Base-by-base conservation (phyloP, 2,797 vertebrate genomes). In the Pagetopsis macropterus region DNA sequence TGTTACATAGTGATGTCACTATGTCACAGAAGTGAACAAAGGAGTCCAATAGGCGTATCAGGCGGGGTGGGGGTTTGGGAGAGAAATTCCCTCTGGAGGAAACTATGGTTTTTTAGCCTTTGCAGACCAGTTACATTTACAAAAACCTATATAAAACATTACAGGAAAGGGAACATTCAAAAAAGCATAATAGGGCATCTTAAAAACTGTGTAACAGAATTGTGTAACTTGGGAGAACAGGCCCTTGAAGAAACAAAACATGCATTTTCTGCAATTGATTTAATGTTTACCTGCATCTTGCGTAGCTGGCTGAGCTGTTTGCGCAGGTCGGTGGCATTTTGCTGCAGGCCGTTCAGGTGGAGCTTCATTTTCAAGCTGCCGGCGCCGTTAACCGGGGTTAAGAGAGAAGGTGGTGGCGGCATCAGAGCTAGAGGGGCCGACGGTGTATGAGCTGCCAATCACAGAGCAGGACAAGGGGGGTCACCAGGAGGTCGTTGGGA, bases 321-420 rank as follows among this genome's bases (percentile, higher is more conserved):
- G 63, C 97, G 96, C 70, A 99, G 95, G 87, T 98, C 97, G 0
- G 94, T 96, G 88, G 98, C 95, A 0, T 97, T 99, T 82, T 96
- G 97, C 91, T 99, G 97, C 78, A 99, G 94, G 85, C 96, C 96
- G 0, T 97, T 96, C 78, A 99, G 94, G 83, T 99, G 96, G 72
- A 98, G 95, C 92, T 98, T 96, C 97, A 99, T 97, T 93, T 98
- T 96, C 85, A 98, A 83, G 51, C 96, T 96, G 65, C 91, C 94
- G 75, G 96, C 82, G 10, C 95, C 93, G 4, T 95, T 95, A 87
- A 95, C 87, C 79, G 94, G 96, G 84, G 91, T 88, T 77, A 74
- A 83, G 57, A 92, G 92, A 0, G 95, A 93, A 1, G 95, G 96
- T 0, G 96, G 97, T 31, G 96, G 95, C 0, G 96, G 97, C 94